Evolutionary conservation across 2,797 vertebrate genomes (phyloP), one percentile per base, ranked within the genome.

Genomic region (Pygocentrus nattereri): DNA sequence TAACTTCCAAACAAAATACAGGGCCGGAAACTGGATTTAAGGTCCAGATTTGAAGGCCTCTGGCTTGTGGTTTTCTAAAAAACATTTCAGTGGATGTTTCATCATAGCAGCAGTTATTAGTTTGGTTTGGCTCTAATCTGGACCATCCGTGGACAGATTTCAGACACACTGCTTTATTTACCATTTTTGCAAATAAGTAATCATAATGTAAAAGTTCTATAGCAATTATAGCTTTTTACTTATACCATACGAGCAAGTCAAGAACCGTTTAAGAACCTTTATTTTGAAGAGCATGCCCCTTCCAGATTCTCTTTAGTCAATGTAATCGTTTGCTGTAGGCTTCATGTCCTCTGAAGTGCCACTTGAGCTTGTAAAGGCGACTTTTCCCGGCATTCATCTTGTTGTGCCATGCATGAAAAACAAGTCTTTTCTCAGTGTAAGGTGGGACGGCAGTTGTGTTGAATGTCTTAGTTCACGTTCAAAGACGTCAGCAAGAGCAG

Each of bases 311-410:
- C 7, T 0, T 0, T 21, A n/a, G 25, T 23, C 6, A 47, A 30
- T 70, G 76, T 58, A 38, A 59, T 59, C 18, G 31, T 18, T 13
- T 8, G 31, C n/a, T 1, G 23, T 73, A 65, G 25, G 52, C 41
- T 11, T n/a, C n/a, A n/a, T n/a, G 38, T 74, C 38, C 68, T 59
- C 52, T 61, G 54, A 69, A 76, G 54, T 70, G 52, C 52, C 65
- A 59, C 64, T 58, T 2, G 62, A 59, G 23, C 62, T 80, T 23
- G 18, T 3, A 31, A 52, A 75, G 54, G 52, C 21, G 30, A 25
- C 18, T 23, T 70, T 44, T 54, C n/a, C 47, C 19, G 49, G 23
- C 23, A 27, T 44, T 65, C 47, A 25, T 54, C 58, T 74, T 19
- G 50, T 41, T 49, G 23, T 73, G 74, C 56, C 67, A 38, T 49